phyloP scores from a whole-genome alignment of 1,140 invertebrate genomes.

The Drosophila bocqueti region DNA sequence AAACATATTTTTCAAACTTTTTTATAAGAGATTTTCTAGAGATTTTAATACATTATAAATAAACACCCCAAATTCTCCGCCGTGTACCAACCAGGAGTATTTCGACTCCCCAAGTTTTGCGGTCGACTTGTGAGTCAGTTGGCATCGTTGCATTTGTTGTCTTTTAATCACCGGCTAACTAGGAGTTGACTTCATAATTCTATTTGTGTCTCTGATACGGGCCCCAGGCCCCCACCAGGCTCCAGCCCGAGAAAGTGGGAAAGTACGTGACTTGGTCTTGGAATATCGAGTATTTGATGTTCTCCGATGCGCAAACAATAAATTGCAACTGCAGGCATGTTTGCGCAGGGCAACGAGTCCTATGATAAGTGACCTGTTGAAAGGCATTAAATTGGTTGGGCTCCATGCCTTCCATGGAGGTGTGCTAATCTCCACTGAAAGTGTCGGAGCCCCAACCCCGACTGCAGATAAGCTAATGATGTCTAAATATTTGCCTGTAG shows the following conservation, averaged over 20 bases:
- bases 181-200: conserved; percentile 76
- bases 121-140: conserved; percentile 66
- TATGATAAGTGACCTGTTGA: conserved; percentile 71
- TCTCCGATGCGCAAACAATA: conserved; percentile 65
- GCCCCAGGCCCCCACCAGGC: too few species aligned
- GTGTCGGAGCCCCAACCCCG: conserved; percentile 19
- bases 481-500: conserved; percentile 49
- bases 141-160: conserved; percentile 71
- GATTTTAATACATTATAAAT: not conserved
- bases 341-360: conserved; percentile 41
- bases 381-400: conserved; percentile 45
- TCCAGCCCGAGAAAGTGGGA: not conserved
- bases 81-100: conserved; percentile 5
- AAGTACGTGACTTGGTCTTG: conserved; percentile 44
- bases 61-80: too few species aligned
- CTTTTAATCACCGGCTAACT: conserved; percentile 80
- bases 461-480: conserved; percentile 52
- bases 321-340: conserved; percentile 75
- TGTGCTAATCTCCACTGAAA: conserved; percentile 41
- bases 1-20: not conserved
- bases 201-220: conserved; percentile 64
- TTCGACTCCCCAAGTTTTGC: conserved; percentile 37
- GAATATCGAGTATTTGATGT: conserved; percentile 41
- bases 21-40: not conserved
- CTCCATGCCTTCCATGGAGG: conserved; percentile 7